Base-by-base conservation (phyloP, 2,888 invertebrate species). In the Oscheius sp. region DNA sequence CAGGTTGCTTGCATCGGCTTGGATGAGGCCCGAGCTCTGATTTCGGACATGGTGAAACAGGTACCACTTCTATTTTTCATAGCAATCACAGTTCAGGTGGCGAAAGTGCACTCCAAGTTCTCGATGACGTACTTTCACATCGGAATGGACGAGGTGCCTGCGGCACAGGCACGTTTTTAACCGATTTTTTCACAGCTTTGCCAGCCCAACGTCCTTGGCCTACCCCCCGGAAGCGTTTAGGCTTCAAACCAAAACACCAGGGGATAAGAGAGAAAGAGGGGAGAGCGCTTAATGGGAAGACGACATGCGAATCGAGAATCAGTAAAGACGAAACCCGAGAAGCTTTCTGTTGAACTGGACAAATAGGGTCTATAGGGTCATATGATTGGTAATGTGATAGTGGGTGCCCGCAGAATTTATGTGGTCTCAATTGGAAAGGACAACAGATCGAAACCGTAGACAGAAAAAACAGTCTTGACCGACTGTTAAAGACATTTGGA, bases 121-220 rank as follows among this genome's bases (percentile, higher is more conserved):
- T 87, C 89, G 29, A 84, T 88, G 47, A 93, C 0, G 90, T 95
- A 68, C 94, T 88, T 91, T 73, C 91, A 91, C 81, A 90, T 91
- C 65, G 91, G 91, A 33, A 90, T 90, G 75, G 91, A 91, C 86
- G 91, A 91, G 89, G 91, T 90, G 32, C 53, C 32, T 3, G 42
- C 42, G 42, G 29, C 42, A 59, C 59, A 72, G 53, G 71, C 62
- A 58, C 42, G 59, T 72, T 62, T 72, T 72, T 51, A 60, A 47
- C 33, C 70, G 50, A n/a, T 70, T 70, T 70, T 66, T 33, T 33
- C 33, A 29, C 37, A 42, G 42, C 42, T 42, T 42, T 42, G 53
- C 53, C 53, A 53, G 29, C 53, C 53, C n/a, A 50, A 37, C 37
- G 60, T 32, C 60, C 60, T 60, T 60, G 60, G 60, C 60, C 60